These are phyloP conservation scores for Acrobasis consociella DNA, from an alignment of 2,888 invertebrate species.

Conservation along the genomic window DNA sequence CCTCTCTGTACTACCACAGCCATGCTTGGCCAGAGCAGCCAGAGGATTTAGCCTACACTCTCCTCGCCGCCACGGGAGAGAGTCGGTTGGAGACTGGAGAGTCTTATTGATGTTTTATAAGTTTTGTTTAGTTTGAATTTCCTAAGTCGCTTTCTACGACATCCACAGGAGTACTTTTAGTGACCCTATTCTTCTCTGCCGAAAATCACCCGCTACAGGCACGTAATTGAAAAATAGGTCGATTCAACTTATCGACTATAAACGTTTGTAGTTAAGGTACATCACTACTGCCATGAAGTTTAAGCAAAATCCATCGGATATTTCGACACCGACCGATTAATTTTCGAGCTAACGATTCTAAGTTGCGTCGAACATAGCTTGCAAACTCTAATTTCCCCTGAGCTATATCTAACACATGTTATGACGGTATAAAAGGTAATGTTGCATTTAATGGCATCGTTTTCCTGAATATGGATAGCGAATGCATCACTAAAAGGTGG, in stretches of 20 bases:
- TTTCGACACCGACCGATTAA: slow-evolving; percentile 11
- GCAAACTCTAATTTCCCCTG: slow-evolving; percentile 17
- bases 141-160: no score
- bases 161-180: no score
- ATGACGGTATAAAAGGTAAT: slow-evolving; percentile 1
- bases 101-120: no score
- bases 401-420: background rate
- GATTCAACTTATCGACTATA: slow-evolving; percentile 2
- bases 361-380: slow-evolving; percentile 3
- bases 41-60: no score
- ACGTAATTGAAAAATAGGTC: no score
- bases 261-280: background rate
- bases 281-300: background rate
- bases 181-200: no score
- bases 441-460: background rate
- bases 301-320: slow-evolving; percentile 17
- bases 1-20: no score
- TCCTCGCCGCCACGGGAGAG: no score
- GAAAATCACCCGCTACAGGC: no score
- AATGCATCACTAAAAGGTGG: slow-evolving; percentile 10
- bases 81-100: no score
- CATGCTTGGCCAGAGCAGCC: no score
- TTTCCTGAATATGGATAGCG: slow-evolving; percentile 7
- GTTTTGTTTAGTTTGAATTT: no score
- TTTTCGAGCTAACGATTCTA: slow-evolving; percentile 9